Base-by-base conservation (phyloP, 2,888 invertebrate species). In the Esperia sulphurella region DNA sequence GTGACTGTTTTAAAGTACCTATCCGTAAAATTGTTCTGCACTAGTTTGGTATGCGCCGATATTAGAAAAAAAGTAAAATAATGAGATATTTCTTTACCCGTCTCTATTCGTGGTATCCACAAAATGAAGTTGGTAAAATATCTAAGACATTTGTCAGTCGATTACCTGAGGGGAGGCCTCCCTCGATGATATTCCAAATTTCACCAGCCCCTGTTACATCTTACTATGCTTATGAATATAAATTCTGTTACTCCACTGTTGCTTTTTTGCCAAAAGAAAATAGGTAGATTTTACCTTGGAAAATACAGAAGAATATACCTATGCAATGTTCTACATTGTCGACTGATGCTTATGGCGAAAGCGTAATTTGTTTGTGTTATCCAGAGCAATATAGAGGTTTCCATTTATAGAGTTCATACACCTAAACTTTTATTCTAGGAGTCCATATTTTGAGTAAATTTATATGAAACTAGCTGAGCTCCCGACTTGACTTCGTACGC, bases 111-210 rank as follows among this genome's bases (percentile, higher is more conserved):
- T 55, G 69, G 64, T 65, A 79, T 76, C 73, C 73, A 67, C 76
- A 65, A 82, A 83, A 88, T 88, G 84, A 87, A 87, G 83, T 85
- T 76, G 75, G 82, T 81, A 77, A 83, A 86, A 86, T 84, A 87
- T 87, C 80, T 80, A 55, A 84, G 79, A 85, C 86, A 85, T 88
- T 88, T 87, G 84, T 88, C 86, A 87, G 85, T 78, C 84, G 84
- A 88, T 88, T 89, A 89, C 87, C 80, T 83, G 83, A 70, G 76
- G 76, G 84, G 79, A 68, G 54, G 66, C 54, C 68, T 65, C 78
- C 75, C 77, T 69, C 71, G 71, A 74, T 78, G 80, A 78, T 79
- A 83, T 84, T 79, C 75, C 63, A 71, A 82, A 80, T 76, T 81
- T 77, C 71, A 64, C 64, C 69, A 71, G 68, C 76, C 76, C 63